Evolutionary conservation across 2,888 invertebrate species (phyloP).

Genomic region (Lycophotia porphyrea): DNA sequence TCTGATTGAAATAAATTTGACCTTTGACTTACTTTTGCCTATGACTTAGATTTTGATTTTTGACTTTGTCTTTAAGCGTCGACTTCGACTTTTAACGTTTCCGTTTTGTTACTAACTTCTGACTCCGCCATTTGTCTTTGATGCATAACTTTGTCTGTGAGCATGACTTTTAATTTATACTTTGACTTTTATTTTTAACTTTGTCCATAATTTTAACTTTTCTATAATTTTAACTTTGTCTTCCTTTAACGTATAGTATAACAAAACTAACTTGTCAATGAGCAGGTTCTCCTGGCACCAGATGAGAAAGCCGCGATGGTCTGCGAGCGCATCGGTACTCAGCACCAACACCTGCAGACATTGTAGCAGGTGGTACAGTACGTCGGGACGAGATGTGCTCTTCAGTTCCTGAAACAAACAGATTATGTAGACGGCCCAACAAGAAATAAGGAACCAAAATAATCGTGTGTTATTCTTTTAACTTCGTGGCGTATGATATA

Average conservation of each 20-base stretch:
- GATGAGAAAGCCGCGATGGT: constrained; percentile 97
- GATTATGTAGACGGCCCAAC: not conserved
- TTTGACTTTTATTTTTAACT: not conserved
- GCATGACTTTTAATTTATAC: not conserved
- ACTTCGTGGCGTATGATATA: no score
- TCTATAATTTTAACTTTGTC: no score
- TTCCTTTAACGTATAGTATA: not conserved
- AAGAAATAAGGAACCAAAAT: not conserved
- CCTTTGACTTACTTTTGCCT: no score
- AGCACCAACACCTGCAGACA: constrained; percentile 97
- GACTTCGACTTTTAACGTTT: not conserved
- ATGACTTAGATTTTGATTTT: no score
- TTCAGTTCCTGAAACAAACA: constrained; percentile 92
- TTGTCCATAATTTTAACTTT: no score
- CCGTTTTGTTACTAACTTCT: not conserved
- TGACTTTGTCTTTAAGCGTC: no score
- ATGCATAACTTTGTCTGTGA: not conserved
- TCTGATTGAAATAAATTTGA: no score
- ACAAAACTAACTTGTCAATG: constrained; percentile 92
- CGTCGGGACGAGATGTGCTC: constrained; percentile 96
- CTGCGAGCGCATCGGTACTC: constrained; percentile 97
- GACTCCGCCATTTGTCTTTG: no score
- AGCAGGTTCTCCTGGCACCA: constrained; percentile 99
- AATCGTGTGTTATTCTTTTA: not conserved
- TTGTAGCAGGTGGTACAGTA: constrained; percentile 97